Evolutionary conservation across 2,888 invertebrate genomes (phyloP), one percentile per base, ranked within the genome.

Genomic region (Cheilosia impressa): DNA sequence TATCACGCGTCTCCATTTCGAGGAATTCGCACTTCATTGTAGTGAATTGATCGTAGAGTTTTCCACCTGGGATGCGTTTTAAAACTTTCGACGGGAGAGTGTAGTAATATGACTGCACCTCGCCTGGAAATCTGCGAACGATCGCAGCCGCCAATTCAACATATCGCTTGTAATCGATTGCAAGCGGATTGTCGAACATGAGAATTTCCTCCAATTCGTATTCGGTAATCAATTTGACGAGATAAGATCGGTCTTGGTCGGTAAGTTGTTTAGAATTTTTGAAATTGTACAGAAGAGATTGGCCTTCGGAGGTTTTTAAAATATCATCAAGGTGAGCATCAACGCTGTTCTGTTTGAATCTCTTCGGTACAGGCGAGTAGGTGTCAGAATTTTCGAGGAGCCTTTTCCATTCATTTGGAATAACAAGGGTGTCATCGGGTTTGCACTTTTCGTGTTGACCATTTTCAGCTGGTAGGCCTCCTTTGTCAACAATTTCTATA

Each of bases 401-500:
- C 7, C 43, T 15, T 17, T 55, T 66, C 13, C 4, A 15, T 65
- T 53, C 53, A 24, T n/a, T 72, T 15, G 43, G 19, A 34, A 13
- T 17, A 31, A 17, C 15, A 9, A 38, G 3, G 13, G 7, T 10
- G 10, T n/a, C 31, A 4, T 55, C 7, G 1, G 15, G n/a, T 9
- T 55, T 55, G 1, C n/a, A 6, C 45, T 5, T 5, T 15, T 15
- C 6, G 17, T 31, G 53, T 34, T 50, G 13, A 3, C 17, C 15
- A n/a, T 13, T 24, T 24, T 52, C 52, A n/a, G 15, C 4, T 1
- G 17, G 43, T 1, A 1, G 10, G 10, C 45, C 27, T 10, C 22
- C 60, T 9, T 45, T 13, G 15, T 45, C 66, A n/a, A 68, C 89
- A 87, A 91, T 90, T 90, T 91, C 91, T 90, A 91, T 90, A 89